phyloP scores from a whole-genome alignment of 1,140 invertebrate genomes.

The Tribolium madens region DNA sequence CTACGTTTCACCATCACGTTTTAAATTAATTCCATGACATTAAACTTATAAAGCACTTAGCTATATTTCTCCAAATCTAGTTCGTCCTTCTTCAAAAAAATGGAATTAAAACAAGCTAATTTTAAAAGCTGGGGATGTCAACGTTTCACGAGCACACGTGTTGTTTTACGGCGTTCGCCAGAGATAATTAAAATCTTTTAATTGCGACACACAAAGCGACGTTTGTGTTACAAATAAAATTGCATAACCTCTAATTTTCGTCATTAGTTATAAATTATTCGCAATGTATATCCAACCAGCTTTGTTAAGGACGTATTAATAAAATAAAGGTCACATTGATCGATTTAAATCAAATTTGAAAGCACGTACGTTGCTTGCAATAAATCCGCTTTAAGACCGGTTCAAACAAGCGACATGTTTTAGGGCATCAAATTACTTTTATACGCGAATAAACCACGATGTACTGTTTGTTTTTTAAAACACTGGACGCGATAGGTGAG shows the following conservation, averaged over 20 bases:
- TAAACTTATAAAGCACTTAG: background rate
- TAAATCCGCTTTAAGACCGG: constrained; percentile 39
- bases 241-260: constrained; percentile 9
- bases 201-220: constrained; percentile 14
- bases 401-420: constrained; percentile 37
- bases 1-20: background rate
- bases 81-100: background rate
- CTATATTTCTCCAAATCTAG: background rate
- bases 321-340: constrained; percentile 25
- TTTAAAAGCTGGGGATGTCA: constrained; percentile 16
- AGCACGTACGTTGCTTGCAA: constrained; percentile 6
- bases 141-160: constrained; percentile 36
- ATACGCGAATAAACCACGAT: background rate
- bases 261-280: constrained; percentile 19
- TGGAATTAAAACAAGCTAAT: constrained; percentile 30
- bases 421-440: constrained; percentile 2
- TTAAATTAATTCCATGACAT: background rate
- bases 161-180: constrained; percentile 16
- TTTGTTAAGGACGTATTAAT: constrained; percentile 22
- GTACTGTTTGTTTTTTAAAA: background rate
- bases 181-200: constrained; percentile 32
- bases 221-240: constrained; percentile 20
- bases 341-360: constrained; percentile 39
- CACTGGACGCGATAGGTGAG: background rate
- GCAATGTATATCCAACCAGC: background rate